Evolutionary conservation across 2,113 vertebrate species (phyloP), one percentile per base, ranked within the genome.

Genomic region (Protomyctophum bolini): DNA sequence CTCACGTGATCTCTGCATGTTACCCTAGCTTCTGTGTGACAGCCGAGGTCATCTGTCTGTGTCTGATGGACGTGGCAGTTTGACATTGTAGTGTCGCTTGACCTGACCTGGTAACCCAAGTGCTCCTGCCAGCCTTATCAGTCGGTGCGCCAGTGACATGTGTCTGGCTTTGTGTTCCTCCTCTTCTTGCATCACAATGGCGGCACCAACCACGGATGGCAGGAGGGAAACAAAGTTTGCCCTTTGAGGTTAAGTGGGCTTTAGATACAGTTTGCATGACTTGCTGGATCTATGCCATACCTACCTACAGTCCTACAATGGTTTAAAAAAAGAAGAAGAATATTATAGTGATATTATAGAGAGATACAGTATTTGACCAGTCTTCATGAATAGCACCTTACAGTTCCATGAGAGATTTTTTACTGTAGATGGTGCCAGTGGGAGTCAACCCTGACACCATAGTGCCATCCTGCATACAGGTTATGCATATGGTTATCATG

Each of bases 31-130:
- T 69, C 79, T 68, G 62, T 69, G 29, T 71, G 64, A 52, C 72
- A 51, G 72, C 60, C 12, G 66, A 69, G 7, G 9, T 75, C 28
- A 61, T 61, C 65, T 45, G 75, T 58, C 49, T 56, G 15, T 15
- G 48, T 15, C 72, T 87, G 83, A 84, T 72, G 51, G 79, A 85
- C 60, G 21, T 21, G 14, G 51, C 45, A 33, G 47, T 70, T 79
- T 83, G 84, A 84, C 86, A 85, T 89, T 77, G 85, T 66, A 83
- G 84, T 87, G 84, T 87, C 77, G 78, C 86, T 81, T 88, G 83
- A 91, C 87, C 87, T 66, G 82, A 60, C 66, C 81, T 10, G 72
- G 89, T 90, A 88, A 86, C 88, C 80, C 14, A 85, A 89, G 86
- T 87, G 86, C 82, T 68, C 76, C 75, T 68, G 75, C 59, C 59